These are phyloP conservation scores for Trissolcus japonicus DNA, from an alignment of 2,888 invertebrate species.

Conservation along the genomic window DNA sequence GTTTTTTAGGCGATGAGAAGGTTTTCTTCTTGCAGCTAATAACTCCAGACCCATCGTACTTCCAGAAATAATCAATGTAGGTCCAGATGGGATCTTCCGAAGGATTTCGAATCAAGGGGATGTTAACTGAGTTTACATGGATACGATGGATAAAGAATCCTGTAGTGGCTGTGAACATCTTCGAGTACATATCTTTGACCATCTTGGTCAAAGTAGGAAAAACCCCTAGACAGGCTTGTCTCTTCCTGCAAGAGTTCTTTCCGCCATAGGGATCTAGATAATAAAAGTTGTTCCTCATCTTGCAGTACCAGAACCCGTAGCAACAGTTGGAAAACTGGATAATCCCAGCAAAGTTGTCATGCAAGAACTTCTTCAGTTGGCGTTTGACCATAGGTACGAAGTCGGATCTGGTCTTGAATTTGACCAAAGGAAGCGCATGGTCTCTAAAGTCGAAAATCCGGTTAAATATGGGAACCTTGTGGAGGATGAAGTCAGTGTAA, in stretches of 20 bases:
- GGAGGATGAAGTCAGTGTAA: constrained; percentile 68
- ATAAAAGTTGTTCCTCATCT: constrained; percentile 67
- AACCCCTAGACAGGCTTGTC: constrained; percentile 66
- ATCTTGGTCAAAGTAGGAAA: constrained; percentile 67
- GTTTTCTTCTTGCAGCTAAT: constrained; percentile 12
- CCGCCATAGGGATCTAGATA: constrained; percentile 73
- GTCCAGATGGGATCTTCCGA: constrained; percentile 73
- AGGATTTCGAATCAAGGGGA: constrained; percentile 60
- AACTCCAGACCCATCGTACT: constrained; percentile 58
- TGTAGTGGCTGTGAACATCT: constrained; percentile 65
- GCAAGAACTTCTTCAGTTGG: constrained; percentile 64
- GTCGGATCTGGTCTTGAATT: constrained; percentile 56
- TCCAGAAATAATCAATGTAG: constrained; percentile 73
- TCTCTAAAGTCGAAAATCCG: constrained; percentile 71
- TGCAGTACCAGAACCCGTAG: constrained; percentile 73
- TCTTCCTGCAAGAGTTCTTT: constrained; percentile 57
- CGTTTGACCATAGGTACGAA: constrained; percentile 58
- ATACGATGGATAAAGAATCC: constrained; percentile 72
- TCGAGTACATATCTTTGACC: constrained; percentile 67
- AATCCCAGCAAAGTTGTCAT: constrained; percentile 64
- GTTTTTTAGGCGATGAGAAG: constrained; percentile 41
- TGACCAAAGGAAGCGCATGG: constrained; percentile 61
- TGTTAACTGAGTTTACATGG: constrained; percentile 68
- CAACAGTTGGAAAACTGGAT: constrained; percentile 73
- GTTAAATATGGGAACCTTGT: constrained; percentile 68